These are phyloP conservation scores for Chinchilla lanigera DNA, from an alignment of 2,113 vertebrate genomes.

Conservation along the genomic window DNA sequence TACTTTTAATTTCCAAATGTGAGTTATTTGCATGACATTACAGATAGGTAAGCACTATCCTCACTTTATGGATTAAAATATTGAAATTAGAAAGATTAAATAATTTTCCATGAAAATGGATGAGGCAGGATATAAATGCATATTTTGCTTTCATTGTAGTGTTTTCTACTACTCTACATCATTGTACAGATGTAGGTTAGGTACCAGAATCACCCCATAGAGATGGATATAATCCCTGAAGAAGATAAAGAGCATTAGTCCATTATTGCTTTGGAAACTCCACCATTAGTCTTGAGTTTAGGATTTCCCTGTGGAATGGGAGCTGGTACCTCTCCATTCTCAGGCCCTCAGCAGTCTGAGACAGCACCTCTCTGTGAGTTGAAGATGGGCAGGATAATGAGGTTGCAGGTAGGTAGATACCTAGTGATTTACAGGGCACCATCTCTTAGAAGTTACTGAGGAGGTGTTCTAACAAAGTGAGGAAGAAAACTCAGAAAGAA, in stretches of 20 bases:
- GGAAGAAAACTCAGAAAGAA: not conserved
- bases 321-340: not conserved
- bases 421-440: not conserved
- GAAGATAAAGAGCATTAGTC: not conserved
- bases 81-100: not conserved
- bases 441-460: not conserved
- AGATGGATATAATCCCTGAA: not conserved
- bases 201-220: not conserved
- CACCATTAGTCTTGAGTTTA: not conserved
- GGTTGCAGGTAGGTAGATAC: not conserved
- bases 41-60: not conserved
- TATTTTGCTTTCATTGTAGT: not conserved
- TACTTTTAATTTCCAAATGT: not conserved
- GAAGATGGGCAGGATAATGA: not conserved
- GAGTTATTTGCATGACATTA: not conserved
- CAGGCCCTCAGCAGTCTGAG: not conserved
- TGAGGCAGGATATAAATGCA: not conserved
- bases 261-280: not conserved
- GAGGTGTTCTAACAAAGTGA: not conserved
- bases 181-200: not conserved
- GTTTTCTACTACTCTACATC: not conserved
- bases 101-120: not conserved
- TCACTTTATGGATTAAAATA: not conserved
- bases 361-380: not conserved
- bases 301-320: not conserved